Evolutionary conservation across 2,888 invertebrate genomes (phyloP), one percentile per base, ranked within the genome.

Genomic region (Drosophila leonis): DNA sequence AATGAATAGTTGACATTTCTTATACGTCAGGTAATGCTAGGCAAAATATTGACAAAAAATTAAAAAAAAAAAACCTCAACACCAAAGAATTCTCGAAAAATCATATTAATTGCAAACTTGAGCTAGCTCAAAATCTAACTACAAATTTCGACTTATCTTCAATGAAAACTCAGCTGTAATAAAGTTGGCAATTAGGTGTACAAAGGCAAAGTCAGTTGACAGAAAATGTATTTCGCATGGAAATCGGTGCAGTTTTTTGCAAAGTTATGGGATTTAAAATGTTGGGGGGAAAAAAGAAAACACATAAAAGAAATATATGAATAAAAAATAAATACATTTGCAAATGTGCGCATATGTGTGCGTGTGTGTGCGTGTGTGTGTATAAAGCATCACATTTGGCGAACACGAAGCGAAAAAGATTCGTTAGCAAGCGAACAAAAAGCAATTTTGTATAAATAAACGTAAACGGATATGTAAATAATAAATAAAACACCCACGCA

Each of bases 381-480:
- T 56, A 44, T 63, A 48, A 59, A 67, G 54, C 66, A 55, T 64
- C 66, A 59, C 70, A 70, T 78, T 70, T 79, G 64, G 70, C 70
- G 37, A 67, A 42, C 46, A 78, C 42, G 62, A 49, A 75, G 46
- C 46, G 46, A 57, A 62, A 68, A 72, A 76, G 57, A 76, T 78
- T 78, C 77, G 77, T 77, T 77, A 74, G 78, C 62, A 39, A 41
- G 62, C 54, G 76, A 76, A 72, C 76, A 78, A 72, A 75, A 80
- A 76, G 68, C 69, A 80, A 79, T 80, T 79, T 80, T 80, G 72
- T 79, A 79, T 80, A 79, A 79, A 80, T 79, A 79, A 79, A 77
- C 80, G 80, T 79, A 80, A 79, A 79, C 79, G 79, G 80, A 79
- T 79, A 79, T 80, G 80, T 79, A 79, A 79, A 79, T 79, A 79